A percentile compares a stretch with the other conserved stretches of the same genome.
Conservation (phyloP, 2,888 invertebrate species). For the Platerodrilus igneus region DNA sequence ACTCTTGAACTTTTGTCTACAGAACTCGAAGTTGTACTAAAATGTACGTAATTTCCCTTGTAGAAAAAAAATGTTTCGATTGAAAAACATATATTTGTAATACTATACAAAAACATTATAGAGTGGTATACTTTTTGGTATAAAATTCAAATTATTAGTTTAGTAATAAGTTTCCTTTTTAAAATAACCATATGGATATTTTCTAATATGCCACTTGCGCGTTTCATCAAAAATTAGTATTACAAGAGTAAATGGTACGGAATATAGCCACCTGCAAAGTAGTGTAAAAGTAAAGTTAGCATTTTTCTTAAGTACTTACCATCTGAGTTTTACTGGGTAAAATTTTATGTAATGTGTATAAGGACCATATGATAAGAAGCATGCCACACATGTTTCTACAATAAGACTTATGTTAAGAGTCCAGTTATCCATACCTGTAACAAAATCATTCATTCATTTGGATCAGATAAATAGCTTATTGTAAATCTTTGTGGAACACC, state of each 20-base stretch:
- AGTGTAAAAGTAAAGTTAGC: too few relatives aligned
- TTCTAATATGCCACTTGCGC: slow-evolving; percentile 68
- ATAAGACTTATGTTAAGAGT: slow-evolving; percentile 59
- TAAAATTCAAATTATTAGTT: too few relatives aligned
- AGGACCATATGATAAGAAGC: slow-evolving; percentile 64
- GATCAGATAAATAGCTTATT: too few relatives aligned
- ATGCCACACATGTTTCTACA: slow-evolving; percentile 61
- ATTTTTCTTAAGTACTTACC: slow-evolving; percentile 44
- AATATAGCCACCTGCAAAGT: slow-evolving; percentile 58
- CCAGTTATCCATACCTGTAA: slow-evolving; percentile 60
- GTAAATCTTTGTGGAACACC: too few relatives aligned
- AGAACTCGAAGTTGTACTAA: too few relatives aligned
- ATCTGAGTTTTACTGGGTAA: slow-evolving; percentile 61
- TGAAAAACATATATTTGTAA: neutral
- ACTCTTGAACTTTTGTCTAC: too few relatives aligned
- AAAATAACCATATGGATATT: slow-evolving; percentile 66
- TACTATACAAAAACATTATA: neutral
- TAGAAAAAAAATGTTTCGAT: too few relatives aligned
- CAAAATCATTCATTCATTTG: too few relatives aligned
- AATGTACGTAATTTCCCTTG: too few relatives aligned
- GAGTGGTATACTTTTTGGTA: too few relatives aligned
- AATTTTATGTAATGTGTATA: slow-evolving; percentile 60
- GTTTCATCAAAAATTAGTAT: slow-evolving; percentile 75
- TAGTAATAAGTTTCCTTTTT: slow-evolving; percentile 74
- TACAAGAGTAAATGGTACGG: slow-evolving; percentile 68